Conservation (phyloP, 2,797 vertebrate species). For the Pogoniulus pusillus region DNA sequence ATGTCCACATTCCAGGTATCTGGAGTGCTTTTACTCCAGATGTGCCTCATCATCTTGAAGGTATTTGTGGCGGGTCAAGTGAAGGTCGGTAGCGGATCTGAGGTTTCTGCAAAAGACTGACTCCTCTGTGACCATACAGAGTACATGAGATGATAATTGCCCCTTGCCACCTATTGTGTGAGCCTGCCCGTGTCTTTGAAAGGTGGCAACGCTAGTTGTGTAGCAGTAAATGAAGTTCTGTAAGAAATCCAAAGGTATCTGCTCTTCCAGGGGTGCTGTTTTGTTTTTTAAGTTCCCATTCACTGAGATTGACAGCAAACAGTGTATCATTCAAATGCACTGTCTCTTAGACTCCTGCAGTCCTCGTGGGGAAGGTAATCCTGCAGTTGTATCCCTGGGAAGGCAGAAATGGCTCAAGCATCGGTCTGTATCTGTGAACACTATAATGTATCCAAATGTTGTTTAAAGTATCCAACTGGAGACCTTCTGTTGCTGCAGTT, state of each 20-base stretch:
- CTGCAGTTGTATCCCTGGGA: background rate
- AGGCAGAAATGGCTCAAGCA: background rate
- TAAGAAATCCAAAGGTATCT: background rate
- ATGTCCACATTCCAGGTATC: background rate
- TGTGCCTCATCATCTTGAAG: background rate
- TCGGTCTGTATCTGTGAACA: background rate
- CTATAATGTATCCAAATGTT: background rate
- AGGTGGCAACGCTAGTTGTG: background rate
- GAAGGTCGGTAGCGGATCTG: background rate
- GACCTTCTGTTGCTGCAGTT: background rate
- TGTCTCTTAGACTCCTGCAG: background rate
- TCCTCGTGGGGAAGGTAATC: background rate
- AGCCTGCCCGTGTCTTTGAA: background rate
- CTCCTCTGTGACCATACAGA: accelerated
- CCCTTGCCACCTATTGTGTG: background rate
- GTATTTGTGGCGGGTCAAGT: background rate
- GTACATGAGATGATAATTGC: background rate
- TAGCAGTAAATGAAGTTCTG: background rate
- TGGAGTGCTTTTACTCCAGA: background rate
- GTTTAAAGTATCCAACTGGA: background rate
- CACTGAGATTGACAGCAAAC: background rate
- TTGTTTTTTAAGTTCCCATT: background rate
- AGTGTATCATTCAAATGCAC: background rate
- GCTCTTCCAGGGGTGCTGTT: background rate
- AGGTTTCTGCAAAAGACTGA: background rate